phyloP scores from a whole-genome alignment of 2,888 invertebrate genomes.

The Andricus quercusramuli region DNA sequence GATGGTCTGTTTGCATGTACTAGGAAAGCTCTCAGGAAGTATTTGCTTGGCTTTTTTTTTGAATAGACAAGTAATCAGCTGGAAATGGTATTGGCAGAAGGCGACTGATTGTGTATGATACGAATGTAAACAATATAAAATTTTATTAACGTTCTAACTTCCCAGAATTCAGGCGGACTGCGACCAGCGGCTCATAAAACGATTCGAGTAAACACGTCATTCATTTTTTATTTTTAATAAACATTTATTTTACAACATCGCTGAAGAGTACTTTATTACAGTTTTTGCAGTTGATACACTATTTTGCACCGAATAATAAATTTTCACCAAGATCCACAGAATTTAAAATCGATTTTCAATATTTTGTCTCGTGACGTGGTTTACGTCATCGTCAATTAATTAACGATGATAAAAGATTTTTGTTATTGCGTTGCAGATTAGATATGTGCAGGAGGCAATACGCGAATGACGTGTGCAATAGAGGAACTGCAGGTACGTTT shows the following conservation, averaged over 20 bases:
- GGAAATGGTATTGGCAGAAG: neutral
- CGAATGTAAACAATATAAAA: conserved; percentile 23
- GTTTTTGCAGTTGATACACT: conserved; percentile 23
- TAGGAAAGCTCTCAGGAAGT: conserved; percentile 26
- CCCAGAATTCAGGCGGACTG: conserved; percentile 38
- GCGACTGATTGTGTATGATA: neutral
- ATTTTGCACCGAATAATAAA: conserved; percentile 6
- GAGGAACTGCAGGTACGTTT: conserved; percentile 97
- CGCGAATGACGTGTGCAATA: conserved; percentile 97
- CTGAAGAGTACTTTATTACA: conserved; percentile 1
- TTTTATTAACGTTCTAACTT: conserved; percentile 40
- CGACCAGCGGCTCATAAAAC: conserved; percentile 41
- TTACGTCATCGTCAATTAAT: conserved; percentile 54
- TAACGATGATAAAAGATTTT: conserved; percentile 77
- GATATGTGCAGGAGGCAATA: conserved; percentile 99
- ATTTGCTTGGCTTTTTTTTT: conserved; percentile 35
- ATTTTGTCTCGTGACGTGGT: conserved; percentile 54
- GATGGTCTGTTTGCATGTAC: conserved; percentile 16
- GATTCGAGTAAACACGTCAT: conserved; percentile 18
- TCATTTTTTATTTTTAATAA: conserved; percentile 14
- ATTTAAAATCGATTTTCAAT: conserved; percentile 35
- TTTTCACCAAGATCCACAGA: neutral
- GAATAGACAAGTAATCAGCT: neutral
- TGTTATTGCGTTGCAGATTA: conserved; percentile 92
- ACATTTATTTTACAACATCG: conserved; percentile 24